Percentiles rank a stretch among this genome's conserved stretches.
Evolutionary conservation across 2,888 invertebrate genomes (phyloP).

Genomic region (Cosmorhoe ocellata): DNA sequence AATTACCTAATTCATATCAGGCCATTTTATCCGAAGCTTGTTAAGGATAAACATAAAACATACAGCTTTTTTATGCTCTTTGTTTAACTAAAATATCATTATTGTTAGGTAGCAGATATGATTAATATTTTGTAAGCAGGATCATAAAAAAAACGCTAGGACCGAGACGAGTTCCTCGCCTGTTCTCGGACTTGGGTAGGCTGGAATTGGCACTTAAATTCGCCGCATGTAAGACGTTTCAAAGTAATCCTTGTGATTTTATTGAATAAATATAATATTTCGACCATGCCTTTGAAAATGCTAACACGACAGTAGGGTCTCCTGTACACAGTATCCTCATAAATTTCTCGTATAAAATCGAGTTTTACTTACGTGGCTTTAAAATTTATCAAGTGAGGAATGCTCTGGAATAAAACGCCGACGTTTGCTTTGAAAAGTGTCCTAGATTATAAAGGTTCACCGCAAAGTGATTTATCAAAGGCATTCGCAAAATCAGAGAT

Average conservation of each 20-base stretch:
- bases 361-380: neutral
- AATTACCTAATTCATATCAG: slow-evolving; percentile 15
- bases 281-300: neutral
- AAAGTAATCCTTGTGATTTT: too few species aligned
- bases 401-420: neutral
- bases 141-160: too few species aligned
- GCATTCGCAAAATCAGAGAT: slow-evolving; percentile 20
- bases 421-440: slow-evolving; percentile 10
- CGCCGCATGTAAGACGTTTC: too few species aligned
- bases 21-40: slow-evolving; percentile 1
- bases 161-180: too few species aligned
- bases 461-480: slow-evolving; percentile 28
- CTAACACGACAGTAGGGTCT: neutral
- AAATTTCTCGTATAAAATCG: slow-evolving; percentile 1
- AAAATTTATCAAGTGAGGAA: neutral
- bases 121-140: too few species aligned
- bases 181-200: too few species aligned
- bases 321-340: neutral
- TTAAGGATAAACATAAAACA: slow-evolving; percentile 4
- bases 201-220: too few species aligned
- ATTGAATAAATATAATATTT: too few species aligned
- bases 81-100: too few species aligned
- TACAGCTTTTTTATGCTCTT: too few species aligned
- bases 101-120: too few species aligned
- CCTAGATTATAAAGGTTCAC: slow-evolving; percentile 16